A percentile compares a stretch with the other conserved stretches of the same genome.
Evolutionary conservation across 2,888 invertebrate genomes (phyloP).

Genomic region (Acrocyrtus sp.): DNA sequence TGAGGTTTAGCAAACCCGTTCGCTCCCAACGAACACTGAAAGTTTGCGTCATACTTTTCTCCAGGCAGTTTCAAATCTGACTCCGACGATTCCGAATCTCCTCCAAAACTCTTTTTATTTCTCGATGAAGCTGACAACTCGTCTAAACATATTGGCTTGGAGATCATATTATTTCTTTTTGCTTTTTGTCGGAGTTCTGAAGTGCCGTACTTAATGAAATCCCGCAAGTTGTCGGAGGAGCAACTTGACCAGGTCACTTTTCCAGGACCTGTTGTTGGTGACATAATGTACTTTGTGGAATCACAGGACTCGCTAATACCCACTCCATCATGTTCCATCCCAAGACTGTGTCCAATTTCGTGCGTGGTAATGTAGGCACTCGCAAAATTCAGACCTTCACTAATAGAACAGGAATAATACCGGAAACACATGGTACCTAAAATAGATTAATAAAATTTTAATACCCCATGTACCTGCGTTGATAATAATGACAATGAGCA

Average conservation of each 20-base stretch:
- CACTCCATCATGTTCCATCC: slow-evolving; percentile 66
- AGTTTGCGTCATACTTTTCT: slow-evolving; percentile 64
- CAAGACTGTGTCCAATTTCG: slow-evolving; percentile 66
- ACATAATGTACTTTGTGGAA: slow-evolving; percentile 63
- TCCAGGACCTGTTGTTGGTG: slow-evolving; percentile 66
- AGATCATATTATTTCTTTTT: slow-evolving; percentile 32
- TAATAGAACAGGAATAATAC: slow-evolving; percentile 66
- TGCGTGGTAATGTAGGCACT: slow-evolving; percentile 66
- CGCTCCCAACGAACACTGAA: slow-evolving; percentile 65
- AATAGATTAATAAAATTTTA: slow-evolving; percentile 67
- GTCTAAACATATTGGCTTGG: slow-evolving; percentile 29
- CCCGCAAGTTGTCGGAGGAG: slow-evolving; percentile 65
- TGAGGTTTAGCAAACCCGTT: slow-evolving; percentile 65
- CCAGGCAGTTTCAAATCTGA: slow-evolving; percentile 64
- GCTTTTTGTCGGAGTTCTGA: slow-evolving; percentile 44
- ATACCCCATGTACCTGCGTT: no score
- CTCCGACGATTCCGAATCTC: not conserved
- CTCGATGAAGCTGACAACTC: slow-evolving; percentile 24
- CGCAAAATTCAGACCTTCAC: slow-evolving; percentile 66
- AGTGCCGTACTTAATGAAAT: slow-evolving; percentile 64
- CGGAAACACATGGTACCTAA: slow-evolving; percentile 66
- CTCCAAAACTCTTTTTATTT: slow-evolving; percentile 27
- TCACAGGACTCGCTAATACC: slow-evolving; percentile 64
- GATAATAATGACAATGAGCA: not conserved
- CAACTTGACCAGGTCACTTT: slow-evolving; percentile 66